A percentile compares a stretch with the other conserved stretches of the same genome.
Evolutionary conservation across 2,113 vertebrate genomes (phyloP).

Genomic region (Myodes glareolus): DNA sequence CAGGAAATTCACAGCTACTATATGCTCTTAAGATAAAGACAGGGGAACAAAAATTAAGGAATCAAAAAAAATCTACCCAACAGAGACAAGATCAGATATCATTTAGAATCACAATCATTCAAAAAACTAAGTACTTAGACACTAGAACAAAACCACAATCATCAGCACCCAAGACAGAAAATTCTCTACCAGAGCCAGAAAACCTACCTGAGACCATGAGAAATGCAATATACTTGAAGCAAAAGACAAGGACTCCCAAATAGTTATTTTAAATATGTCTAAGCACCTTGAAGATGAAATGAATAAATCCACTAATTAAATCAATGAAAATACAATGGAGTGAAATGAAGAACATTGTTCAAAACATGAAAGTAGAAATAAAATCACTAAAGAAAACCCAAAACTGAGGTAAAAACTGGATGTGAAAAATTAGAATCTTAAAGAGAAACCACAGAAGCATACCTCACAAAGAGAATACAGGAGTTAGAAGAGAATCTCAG

Average conservation of each 20-base stretch:
- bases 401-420: background rate
- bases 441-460: background rate
- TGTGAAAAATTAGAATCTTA: background rate
- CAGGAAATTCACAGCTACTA: no score
- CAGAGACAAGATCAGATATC: no score
- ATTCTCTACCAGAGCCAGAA: background rate
- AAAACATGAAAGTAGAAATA: background rate
- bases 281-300: background rate
- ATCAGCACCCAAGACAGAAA: no score
- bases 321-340: background rate
- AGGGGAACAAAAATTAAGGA: no score
- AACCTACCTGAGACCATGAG: background rate
- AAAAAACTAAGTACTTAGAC: no score
- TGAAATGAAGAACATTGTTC: background rate
- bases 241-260: background rate
- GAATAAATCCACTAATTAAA: background rate
- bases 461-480: background rate
- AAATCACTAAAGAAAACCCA: background rate
- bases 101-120: no score
- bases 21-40: no score
- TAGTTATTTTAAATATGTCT: background rate
- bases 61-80: no score
- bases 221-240: background rate
- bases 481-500: background rate
- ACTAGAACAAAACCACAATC: no score